phyloP scores from a whole-genome alignment of 2,797 vertebrate species.

The Propithecus deckenii region DNA sequence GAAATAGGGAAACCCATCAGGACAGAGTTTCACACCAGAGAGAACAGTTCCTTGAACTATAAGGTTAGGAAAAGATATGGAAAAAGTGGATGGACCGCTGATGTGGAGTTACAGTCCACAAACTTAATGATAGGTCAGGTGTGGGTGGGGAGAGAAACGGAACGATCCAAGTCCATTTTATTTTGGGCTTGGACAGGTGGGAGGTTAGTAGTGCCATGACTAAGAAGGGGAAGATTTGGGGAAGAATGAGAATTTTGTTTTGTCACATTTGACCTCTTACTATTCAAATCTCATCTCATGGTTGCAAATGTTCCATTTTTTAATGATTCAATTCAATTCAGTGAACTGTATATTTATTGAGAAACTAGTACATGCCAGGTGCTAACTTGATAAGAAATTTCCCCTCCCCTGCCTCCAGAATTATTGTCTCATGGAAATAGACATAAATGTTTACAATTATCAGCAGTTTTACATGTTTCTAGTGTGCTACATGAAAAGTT shows the following conservation, averaged over 20 bases:
- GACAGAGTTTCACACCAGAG: not conserved
- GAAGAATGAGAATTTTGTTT: not conserved
- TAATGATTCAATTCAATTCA: not conserved
- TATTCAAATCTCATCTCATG: not conserved
- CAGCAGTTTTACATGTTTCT: not conserved
- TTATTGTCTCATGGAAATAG: not conserved
- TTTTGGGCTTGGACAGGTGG: not conserved
- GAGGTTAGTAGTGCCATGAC: rapidly evolving
- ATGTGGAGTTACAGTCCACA: not conserved
- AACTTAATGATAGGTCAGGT: not conserved
- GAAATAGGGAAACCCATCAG: not conserved
- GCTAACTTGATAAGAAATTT: not conserved
- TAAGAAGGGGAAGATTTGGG: not conserved
- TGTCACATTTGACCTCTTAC: not conserved
- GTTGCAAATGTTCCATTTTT: not conserved
- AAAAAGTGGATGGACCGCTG: not conserved
- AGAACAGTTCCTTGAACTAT: not conserved
- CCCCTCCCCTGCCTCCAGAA: not conserved
- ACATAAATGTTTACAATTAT: not conserved
- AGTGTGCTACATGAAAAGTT: not conserved
- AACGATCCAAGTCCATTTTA: not conserved
- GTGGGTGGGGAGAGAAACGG: not conserved
- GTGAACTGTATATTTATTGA: not conserved
- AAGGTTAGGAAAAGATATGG: not conserved
- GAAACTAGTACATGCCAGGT: not conserved